Evolutionary conservation across 2,113 vertebrate species (phyloP).

Genomic region (Microcebus ravelobensis): DNA sequence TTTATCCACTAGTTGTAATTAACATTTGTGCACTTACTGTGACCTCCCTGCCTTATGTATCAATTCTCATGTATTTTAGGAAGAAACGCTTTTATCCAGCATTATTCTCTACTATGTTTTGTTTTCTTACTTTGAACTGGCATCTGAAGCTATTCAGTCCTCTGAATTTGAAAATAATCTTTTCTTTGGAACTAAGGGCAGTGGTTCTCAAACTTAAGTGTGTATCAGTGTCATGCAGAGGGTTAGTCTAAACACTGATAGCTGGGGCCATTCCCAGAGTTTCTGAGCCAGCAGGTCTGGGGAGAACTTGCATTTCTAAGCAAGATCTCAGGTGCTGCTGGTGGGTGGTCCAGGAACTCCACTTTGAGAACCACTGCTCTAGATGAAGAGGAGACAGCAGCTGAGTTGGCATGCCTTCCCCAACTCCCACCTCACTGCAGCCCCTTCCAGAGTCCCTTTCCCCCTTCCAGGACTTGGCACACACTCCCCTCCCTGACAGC

Average conservation of each 20-base stretch:
- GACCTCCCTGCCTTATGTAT: neutral
- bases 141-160: neutral
- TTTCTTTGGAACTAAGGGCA: neutral
- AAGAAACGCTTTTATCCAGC: neutral
- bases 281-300: neutral
- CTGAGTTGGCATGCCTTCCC: no score
- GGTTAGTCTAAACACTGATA: neutral
- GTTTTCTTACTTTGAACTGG: neutral
- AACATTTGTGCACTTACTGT: neutral
- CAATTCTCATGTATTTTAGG: neutral
- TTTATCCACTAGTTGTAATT: neutral
- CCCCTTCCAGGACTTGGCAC: neutral
- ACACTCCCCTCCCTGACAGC: neutral
- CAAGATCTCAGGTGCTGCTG: neutral
- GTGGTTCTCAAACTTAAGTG: neutral
- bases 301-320: neutral
- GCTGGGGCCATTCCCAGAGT: neutral
- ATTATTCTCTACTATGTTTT: neutral
- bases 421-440: rapidly evolving
- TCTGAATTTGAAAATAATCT: neutral
- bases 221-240: neutral
- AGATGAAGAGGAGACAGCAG: neutral
- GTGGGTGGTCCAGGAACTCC: neutral
- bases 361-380: neutral
- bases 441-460: neutral